These are phyloP conservation scores for Engystomops pustulosus DNA, from an alignment of 2,113 vertebrate species.

Conservation along the genomic window DNA sequence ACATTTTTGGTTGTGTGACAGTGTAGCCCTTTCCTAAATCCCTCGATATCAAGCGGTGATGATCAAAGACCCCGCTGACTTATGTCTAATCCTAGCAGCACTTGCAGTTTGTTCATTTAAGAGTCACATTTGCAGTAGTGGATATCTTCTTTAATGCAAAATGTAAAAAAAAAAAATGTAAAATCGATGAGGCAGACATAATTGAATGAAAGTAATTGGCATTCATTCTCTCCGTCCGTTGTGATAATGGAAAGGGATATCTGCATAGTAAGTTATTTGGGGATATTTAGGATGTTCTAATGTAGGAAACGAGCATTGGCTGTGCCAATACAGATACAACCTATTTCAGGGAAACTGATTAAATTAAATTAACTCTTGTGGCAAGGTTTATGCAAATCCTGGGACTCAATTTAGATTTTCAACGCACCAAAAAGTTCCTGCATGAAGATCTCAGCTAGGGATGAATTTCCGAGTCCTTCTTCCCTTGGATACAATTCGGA, in stretches of 20 bases:
- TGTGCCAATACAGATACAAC: conserved; percentile 31
- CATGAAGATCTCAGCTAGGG: conserved; percentile 27
- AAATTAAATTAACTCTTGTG: conserved; percentile 48
- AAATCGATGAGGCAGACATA: conserved; percentile 2
- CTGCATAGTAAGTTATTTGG: conserved; percentile 17
- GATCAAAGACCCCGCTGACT: too few species aligned
- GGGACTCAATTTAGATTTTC: background rate
- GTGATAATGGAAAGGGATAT: conserved; percentile 3
- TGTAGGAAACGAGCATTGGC: background rate
- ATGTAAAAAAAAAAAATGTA: background rate
- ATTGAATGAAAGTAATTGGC: background rate
- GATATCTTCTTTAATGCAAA: background rate
- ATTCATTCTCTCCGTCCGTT: background rate
- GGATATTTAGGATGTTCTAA: conserved; percentile 1
- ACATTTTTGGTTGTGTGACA: too few species aligned
- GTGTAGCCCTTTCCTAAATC: too few species aligned
- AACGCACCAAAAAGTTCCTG: background rate
- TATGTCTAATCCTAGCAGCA: background rate
- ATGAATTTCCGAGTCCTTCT: conserved; percentile 28
- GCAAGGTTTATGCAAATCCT: background rate
- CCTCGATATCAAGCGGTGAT: too few species aligned
- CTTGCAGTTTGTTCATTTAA: background rate
- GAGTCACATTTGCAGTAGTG: background rate
- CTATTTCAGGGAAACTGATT: conserved; percentile 27
- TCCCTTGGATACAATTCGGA: conserved; percentile 62